These are phyloP conservation scores for Brachionus rotundiformis DNA, from an alignment of 1,140 invertebrate species.

Conservation along the genomic window DNA sequence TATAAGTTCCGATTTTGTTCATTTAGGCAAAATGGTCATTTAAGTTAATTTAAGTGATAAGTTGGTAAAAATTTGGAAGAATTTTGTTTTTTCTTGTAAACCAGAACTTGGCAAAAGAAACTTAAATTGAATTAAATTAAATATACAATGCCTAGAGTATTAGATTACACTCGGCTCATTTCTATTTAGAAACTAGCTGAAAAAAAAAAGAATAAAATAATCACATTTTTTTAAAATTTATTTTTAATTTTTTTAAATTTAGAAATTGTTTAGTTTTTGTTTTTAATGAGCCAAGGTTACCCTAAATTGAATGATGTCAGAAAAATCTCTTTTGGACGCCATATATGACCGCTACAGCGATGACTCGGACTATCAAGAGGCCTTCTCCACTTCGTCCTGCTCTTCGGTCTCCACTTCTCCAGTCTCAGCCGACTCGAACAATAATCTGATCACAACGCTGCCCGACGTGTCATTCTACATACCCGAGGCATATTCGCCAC, in stretches of 20 bases:
- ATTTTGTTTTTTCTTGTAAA: not conserved
- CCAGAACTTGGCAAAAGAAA: not conserved
- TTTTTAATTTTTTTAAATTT: constrained; percentile 15
- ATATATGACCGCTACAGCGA: constrained; percentile 41
- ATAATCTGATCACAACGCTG: not conserved
- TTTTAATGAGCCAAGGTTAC: not conserved
- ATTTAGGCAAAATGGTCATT: not conserved
- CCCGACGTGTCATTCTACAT: constrained; percentile 11
- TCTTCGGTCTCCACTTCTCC: not conserved
- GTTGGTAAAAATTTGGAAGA: not conserved
- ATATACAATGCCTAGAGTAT: not conserved
- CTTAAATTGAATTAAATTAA: not conserved
- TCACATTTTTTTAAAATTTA: constrained; percentile 28
- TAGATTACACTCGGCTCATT: not conserved
- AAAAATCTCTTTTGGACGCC: constrained; percentile 8
- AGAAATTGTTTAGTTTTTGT: not conserved
- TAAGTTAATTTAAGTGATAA: not conserved
- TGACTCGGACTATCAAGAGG: not conserved
- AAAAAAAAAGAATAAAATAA: not conserved
- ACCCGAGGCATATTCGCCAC: constrained; percentile 13
- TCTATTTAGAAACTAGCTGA: constrained; percentile 28
- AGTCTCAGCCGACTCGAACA: not conserved
- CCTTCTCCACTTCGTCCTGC: not conserved
- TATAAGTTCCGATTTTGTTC: constrained; percentile 8
- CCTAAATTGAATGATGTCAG: constrained; percentile 25